phyloP scores from a whole-genome alignment of 2,888 invertebrate species.

The Ophion costatus region DNA sequence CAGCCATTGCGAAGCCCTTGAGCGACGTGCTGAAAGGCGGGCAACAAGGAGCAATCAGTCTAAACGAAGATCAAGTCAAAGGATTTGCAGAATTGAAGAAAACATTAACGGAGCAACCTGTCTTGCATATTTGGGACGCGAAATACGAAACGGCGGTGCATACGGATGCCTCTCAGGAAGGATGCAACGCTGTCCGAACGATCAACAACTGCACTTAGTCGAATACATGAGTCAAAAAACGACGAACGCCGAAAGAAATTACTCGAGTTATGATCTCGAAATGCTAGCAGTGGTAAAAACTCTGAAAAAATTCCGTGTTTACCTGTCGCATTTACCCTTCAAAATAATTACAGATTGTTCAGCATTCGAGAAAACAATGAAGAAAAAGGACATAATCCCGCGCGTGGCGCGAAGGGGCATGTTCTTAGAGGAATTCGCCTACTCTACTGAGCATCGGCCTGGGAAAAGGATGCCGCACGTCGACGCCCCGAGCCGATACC shows the following conservation, averaged over 20 bases:
- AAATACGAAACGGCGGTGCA: conserved; percentile 63
- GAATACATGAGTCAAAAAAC: conserved; percentile 73
- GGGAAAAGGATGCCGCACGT: too few species aligned
- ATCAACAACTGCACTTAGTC: conserved; percentile 68
- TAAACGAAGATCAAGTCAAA: conserved; percentile 39
- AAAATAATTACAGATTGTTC: too few species aligned
- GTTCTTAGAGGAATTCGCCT: too few species aligned
- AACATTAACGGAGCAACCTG: conserved; percentile 46
- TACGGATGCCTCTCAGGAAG: conserved; percentile 65
- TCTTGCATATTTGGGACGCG: conserved; percentile 52
- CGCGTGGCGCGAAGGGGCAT: conserved; percentile 37
- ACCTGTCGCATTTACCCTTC: too few species aligned
- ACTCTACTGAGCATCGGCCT: too few species aligned
- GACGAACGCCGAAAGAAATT: conserved; percentile 69
- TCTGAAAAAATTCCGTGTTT: too few species aligned
- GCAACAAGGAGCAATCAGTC: conserved; percentile 43
- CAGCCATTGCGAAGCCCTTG: conserved; percentile 71
- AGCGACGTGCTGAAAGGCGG: conserved; percentile 67
- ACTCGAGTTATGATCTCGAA: conserved; percentile 71
- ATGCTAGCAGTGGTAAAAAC: conserved; percentile 71
- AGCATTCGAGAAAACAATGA: too few species aligned
- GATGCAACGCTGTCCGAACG: conserved; percentile 70
- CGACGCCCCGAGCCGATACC: too few species aligned
- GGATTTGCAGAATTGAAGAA: conserved; percentile 59
- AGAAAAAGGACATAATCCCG: conserved; percentile 53